A percentile compares a stretch with the other conserved stretches of the same genome.
These are phyloP conservation scores for Pyrrhosoma nymphula DNA, from an alignment of 2,888 invertebrate species.

Conservation along the genomic window DNA sequence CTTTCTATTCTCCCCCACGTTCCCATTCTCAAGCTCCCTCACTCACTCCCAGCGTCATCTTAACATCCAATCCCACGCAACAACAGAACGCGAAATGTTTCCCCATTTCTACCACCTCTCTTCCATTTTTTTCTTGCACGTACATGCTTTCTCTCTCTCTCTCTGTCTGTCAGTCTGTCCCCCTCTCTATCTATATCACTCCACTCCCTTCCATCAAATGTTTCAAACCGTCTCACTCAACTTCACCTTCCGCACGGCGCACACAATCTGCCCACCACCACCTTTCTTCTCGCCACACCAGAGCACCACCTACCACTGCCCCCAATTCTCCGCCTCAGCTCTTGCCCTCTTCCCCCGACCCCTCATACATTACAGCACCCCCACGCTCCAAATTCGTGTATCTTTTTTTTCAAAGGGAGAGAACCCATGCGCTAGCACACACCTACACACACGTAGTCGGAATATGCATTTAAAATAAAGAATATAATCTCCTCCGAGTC, in stretches of 20 bases:
- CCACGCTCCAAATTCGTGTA: not conserved
- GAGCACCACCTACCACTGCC: not conserved
- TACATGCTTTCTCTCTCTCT: not conserved
- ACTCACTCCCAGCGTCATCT: too few relatives aligned
- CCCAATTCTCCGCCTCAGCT: not conserved
- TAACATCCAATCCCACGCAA: too few relatives aligned
- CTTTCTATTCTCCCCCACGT: not conserved
- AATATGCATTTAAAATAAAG: not conserved
- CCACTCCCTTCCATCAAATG: not conserved
- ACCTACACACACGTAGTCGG: not conserved
- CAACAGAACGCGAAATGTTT: too few relatives aligned
- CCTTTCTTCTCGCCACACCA: not conserved
- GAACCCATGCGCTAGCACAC: not conserved
- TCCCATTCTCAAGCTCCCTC: not conserved
- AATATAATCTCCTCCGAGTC: not conserved
- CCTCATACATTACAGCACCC: not conserved
- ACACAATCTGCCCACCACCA: not conserved
- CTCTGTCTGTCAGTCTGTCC: not conserved
- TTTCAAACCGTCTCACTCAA: constrained; percentile 9
- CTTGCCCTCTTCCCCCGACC: not conserved
- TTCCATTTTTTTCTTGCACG: too few relatives aligned
- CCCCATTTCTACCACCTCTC: too few relatives aligned
- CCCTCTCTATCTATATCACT: too few relatives aligned
- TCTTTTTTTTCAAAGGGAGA: not conserved
- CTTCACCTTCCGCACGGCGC: constrained; percentile 17